A percentile compares a stretch with the other conserved stretches of the same genome.
Evolutionary conservation across 2,797 vertebrate genomes (phyloP).

Genomic region (Malurus splendens): DNA sequence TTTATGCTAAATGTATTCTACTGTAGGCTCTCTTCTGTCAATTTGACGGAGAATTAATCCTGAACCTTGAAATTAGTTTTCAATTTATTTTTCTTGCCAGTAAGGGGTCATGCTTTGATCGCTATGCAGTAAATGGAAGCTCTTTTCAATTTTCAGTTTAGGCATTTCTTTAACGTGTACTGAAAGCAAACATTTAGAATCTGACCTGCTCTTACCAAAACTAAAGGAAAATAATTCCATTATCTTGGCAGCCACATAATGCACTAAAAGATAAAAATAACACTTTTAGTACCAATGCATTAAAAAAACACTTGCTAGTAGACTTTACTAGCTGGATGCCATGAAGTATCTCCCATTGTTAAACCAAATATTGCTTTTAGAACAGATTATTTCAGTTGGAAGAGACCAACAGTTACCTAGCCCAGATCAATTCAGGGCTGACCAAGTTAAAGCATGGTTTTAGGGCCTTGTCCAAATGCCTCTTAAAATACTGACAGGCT

Average conservation of each 20-base stretch:
- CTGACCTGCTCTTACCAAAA: not conserved
- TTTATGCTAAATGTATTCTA: not conserved
- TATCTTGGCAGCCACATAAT: not conserved
- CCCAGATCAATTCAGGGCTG: not conserved
- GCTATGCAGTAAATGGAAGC: not conserved
- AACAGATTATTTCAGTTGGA: not conserved
- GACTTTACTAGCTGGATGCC: not conserved
- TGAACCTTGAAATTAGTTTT: constrained; percentile 34
- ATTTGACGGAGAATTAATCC: constrained; percentile 10
- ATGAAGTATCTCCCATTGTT: not conserved
- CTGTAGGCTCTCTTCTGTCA: not conserved
- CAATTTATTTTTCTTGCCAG: not conserved
- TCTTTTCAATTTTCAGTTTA: not conserved
- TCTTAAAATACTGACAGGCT: not conserved
- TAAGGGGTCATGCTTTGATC: not conserved
- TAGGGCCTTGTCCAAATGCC: not conserved
- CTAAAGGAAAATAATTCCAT: not conserved
- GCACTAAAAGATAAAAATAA: not conserved
- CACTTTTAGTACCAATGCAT: too few species aligned
- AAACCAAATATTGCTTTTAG: not conserved
- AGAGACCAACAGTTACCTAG: not conserved
- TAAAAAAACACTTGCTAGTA: not conserved
- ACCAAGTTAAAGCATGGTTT: not conserved
- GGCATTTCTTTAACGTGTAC: not conserved
- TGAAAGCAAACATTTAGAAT: not conserved